Conservation (phyloP, 1,140 invertebrate genomes). For the Elymnias hypermnestra region DNA sequence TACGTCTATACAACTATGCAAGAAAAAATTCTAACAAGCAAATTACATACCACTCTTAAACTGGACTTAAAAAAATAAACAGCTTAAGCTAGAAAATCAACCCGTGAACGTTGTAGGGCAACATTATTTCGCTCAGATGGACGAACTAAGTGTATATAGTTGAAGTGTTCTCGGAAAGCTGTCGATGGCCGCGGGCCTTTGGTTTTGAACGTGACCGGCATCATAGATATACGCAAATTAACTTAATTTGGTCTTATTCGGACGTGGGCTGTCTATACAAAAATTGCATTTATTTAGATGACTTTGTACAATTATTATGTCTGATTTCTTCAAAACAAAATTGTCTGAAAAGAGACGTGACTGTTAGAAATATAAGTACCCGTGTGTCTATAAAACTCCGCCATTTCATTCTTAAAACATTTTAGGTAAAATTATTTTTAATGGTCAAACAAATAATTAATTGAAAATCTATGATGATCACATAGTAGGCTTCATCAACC, state of each 20-base stretch:
- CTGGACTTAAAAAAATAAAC: slow-evolving; percentile 5
- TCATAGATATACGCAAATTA: slow-evolving; percentile 59
- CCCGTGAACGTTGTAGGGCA: slow-evolving; percentile 24
- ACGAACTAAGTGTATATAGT: slow-evolving; percentile 50
- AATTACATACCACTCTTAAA: not conserved
- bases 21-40: slow-evolving; percentile 4
- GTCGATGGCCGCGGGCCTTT: slow-evolving; percentile 50
- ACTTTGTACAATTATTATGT: too few species aligned
- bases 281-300: slow-evolving; percentile 13
- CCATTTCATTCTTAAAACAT: too few species aligned
- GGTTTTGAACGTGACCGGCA: slow-evolving; percentile 61
- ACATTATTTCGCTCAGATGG: slow-evolving; percentile 47
- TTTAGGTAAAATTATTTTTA: too few species aligned
- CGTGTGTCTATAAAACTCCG: too few species aligned
- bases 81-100: slow-evolving; percentile 31
- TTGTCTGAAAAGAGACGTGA: too few species aligned
- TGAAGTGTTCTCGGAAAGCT: slow-evolving; percentile 48
- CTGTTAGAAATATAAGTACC: too few species aligned
- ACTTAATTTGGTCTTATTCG: slow-evolving; percentile 48
- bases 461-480: too few species aligned
- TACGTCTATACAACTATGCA: too few species aligned
- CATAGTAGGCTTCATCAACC: too few species aligned
- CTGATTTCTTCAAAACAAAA: too few species aligned
- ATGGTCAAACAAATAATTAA: too few species aligned
- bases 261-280: slow-evolving; percentile 7